Evolutionary conservation across 2,888 invertebrate genomes (phyloP), one percentile per base, ranked within the genome.

Genomic region (Aleiodes testaceus): DNA sequence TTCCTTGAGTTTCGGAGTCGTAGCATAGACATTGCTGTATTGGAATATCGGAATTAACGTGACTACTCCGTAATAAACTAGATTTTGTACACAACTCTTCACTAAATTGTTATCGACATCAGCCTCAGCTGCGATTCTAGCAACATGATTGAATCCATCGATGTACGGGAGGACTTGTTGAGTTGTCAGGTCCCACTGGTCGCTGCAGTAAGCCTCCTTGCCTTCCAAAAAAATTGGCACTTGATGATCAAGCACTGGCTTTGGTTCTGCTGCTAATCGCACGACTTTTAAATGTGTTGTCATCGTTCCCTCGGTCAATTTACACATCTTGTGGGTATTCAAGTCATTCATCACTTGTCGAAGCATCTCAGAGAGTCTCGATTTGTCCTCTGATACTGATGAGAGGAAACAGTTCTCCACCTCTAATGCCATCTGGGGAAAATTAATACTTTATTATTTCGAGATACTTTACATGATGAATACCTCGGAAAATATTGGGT

Each of bases 31-130:
- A 86, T 96, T 96, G 78, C 93, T 93, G 86, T 96, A 97, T 88
- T 95, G 94, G 73, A 96, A 91, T 75, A 95, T 92, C 9, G 95
- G 94, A 66, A 95, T 91, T 67, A 96, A 87, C 18, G 92, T 92
- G 0, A 95, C 92, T 11, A 94, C 92, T 11, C 92, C 93, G 79
- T 94, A 93, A 87, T 91, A 97, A 77, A 95, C 92, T 76, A 98
- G 89, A 88, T 98, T 98, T 86, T 97, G 97, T 70, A 98, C 92
- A 86, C 97, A 97, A 0, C 96, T 95, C 87, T 98, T 98, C 0
- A 98, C 98, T 42, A 98, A 90, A 85, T 96, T 95, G 77, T 95
- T 95, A 85, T 98, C 97, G 0, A 98, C 97, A 82, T 97, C 96
- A 0, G 97, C 94, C 81, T 96, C 93, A 0, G 93, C 91, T 0